phyloP scores from a whole-genome alignment of 2,888 invertebrate species.

The Schizaphis graminum region DNA sequence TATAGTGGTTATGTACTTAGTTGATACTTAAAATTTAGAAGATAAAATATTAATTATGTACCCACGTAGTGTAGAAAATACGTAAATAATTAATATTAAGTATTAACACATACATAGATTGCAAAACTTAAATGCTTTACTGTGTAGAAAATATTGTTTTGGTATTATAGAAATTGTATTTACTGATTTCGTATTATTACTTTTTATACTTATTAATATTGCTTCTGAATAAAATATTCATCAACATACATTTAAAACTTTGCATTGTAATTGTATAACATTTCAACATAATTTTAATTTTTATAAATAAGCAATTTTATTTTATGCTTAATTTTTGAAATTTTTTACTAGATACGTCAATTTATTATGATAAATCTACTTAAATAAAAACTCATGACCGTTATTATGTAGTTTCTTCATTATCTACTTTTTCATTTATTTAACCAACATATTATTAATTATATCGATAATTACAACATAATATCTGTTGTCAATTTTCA shows the following conservation, averaged over 20 bases:
- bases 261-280: neutral
- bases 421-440: neutral
- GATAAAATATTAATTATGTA: neutral
- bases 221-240: neutral
- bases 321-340: neutral
- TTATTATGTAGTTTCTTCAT: neutral
- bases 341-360: neutral
- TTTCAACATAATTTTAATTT: neutral
- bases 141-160: neutral
- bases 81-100: neutral
- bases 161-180: neutral
- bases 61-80: neutral
- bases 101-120: neutral
- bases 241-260: neutral
- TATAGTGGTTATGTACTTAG: conserved; percentile 65
- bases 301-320: neutral
- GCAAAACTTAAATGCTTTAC: conserved; percentile 3
- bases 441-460: neutral
- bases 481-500: neutral
- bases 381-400: neutral
- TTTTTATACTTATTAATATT: neutral
- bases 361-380: neutral
- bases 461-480: neutral
- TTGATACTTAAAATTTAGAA: neutral
- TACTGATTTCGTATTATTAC: neutral